Evolutionary conservation across 2,113 vertebrate genomes (phyloP), one percentile per base, ranked within the genome.

Genomic region (Tetrao urogallus): DNA sequence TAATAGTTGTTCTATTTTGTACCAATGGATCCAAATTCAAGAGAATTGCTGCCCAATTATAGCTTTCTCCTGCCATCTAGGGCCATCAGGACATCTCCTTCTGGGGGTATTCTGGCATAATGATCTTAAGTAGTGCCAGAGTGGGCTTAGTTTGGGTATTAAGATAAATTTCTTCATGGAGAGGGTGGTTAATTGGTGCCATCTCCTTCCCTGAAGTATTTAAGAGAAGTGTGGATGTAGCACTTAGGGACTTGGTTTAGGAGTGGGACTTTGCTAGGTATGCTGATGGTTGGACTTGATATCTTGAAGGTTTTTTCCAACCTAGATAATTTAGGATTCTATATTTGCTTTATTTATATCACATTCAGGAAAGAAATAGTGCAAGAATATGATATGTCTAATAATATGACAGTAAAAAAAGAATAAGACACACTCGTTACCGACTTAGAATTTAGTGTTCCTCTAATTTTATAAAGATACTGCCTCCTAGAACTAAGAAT

Each of bases 1-100:
- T 86, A 84, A 90, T 57, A 75, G 66, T 25, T 93, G 20, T 64
- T 86, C 93, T 88, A 64, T 73, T 91, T 88, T 58, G 30, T 58
- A 58, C 56, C 18, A 19, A 7, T 58, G 56, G 56, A 58, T 58
- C 56, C 7, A n/a, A 19, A 58, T 58, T 58, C 30, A n/a, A n/a
- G 56, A 10, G 56, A 57, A 57, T 57, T 57, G 56, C 30, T 56
- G 54, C 54, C 52, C 54, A 56, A 32, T 30, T 16, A 30, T 57
- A 57, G 28, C 54, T 58, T 58, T 32, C 18, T n/a, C 19, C 32
- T 20, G 32, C 30, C 56, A n/a, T 58, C 18, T 58, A n/a, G 32
- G 56, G 56, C 56, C 32, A 58, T 58, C 56, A 58, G 56, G 56
- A n/a, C 56, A 58, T 58, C 56, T 57, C 30, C 30, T n/a, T 58